These are phyloP conservation scores for Megalurothrips usitatus DNA, from an alignment of 2,888 invertebrate species.

Conservation along the genomic window DNA sequence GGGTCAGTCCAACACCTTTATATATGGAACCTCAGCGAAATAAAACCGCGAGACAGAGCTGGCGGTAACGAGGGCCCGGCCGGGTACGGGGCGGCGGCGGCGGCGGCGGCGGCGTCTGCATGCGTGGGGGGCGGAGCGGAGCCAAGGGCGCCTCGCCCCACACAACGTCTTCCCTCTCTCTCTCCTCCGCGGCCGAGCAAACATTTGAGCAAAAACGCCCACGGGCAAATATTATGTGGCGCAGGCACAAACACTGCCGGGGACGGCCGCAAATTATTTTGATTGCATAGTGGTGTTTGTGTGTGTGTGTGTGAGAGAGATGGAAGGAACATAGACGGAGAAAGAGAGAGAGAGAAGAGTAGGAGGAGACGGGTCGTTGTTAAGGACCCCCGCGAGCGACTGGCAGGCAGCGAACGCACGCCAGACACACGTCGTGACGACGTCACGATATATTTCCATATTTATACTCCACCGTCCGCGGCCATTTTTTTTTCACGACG, in stretches of 20 bases:
- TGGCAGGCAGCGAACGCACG: no score
- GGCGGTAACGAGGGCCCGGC: no score
- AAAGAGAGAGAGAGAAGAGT: neutral
- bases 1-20: neutral
- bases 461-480: no score
- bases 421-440: no score
- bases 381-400: no score
- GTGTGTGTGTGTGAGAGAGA: neutral
- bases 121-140: neutral
- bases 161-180: neutral
- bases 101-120: neutral
- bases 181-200: neutral
- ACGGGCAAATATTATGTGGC: conserved; percentile 19
- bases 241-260: neutral
- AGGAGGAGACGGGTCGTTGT: neutral
- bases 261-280: conserved; percentile 8
- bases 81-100: neutral
- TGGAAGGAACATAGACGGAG: neutral
- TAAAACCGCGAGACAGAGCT: no score
- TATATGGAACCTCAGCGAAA: no score
- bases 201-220: conserved; percentile 12
- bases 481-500: no score
- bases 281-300: neutral
- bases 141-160: neutral
- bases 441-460: no score